Base-by-base conservation (phyloP, 2,113 vertebrate genomes). In the Cyanoramphus novaezelandiae region DNA sequence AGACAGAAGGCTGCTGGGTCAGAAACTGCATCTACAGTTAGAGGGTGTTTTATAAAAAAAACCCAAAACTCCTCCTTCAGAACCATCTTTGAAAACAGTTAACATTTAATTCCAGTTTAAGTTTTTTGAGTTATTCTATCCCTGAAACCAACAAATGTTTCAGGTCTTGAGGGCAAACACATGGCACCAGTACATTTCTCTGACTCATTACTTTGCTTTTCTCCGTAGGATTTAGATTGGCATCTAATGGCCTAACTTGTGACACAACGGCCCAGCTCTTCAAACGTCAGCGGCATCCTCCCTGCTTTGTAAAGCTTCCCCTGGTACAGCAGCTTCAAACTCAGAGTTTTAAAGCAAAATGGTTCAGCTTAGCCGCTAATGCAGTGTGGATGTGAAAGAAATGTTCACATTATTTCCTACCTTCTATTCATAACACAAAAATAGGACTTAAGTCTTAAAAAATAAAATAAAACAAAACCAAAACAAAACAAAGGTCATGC, bases 171-270 rank as follows among this genome's bases (percentile, higher is more conserved):
- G 92, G 82, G 76, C 83, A 93, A 97, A 82, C 65, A 90, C 64
- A 84, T 17, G 89, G 46, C 82, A 92, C 46, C 55, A 91, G 47
- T 62, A 75, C 0, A 0, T 88, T 95, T 95, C 77, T 90, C 91
- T 88, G 63, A 94, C n/a, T 96, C 78, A 85, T 95, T 96, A 95
- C 75, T 89, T 95, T 92, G 75, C 80, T 92, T 95, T 94, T 85
- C 95, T 96, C 97, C 3, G 0, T 65, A 95, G 93, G 93, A 95
- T 96, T 95, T 90, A 97, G 94, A 96, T 96, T 97, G 97, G 91
- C 95, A 96, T 97, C 88, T 96, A 89, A 94, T 96, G 95, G 86
- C 95, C 85, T 96, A 87, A 90, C 82, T 89, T 83, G 57, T 91
- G 92, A 94, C 92, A 96, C 49, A 74, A 47, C 4, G 0, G 68